Percentiles rank a stretch among this genome's conserved stretches.
phyloP scores from a whole-genome alignment of 2,888 invertebrate genomes.

The Pelosia muscerda region DNA sequence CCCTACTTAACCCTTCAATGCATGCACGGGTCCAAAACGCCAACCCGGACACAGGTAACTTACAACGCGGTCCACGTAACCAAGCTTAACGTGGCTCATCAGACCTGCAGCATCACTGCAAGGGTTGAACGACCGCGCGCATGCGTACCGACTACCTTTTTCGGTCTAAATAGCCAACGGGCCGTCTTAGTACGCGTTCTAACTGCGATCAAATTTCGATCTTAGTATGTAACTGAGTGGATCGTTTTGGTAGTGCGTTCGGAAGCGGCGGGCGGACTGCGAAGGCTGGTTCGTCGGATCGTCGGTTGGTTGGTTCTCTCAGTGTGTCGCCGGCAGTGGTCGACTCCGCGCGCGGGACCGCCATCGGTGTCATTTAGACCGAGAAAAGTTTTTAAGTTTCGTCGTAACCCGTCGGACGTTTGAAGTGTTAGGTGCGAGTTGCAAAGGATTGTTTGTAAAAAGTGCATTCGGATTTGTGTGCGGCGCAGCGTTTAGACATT shows the following conservation, averaged over 20 bases:
- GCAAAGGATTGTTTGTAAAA: conserved; percentile 30
- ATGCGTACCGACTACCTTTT: conserved; percentile 69
- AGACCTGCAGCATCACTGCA: conserved; percentile 75
- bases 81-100: conserved; percentile 62
- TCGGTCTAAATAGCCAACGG: conserved; percentile 73
- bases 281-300: conserved; percentile 29
- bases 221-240: conserved; percentile 81
- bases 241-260: conserved; percentile 71
- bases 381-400: conserved; percentile 69
- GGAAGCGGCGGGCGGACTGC: conserved; percentile 43
- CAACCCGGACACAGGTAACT: conserved; percentile 42
- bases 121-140: conserved; percentile 78
- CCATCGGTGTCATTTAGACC: conserved; percentile 38
- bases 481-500: conserved; percentile 34
- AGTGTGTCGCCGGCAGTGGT: conserved; percentile 70
- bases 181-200: conserved; percentile 78
- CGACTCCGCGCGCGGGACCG: conserved; percentile 58
- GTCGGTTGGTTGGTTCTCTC: conserved; percentile 47
- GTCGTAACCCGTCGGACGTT: conserved; percentile 58
- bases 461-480: conserved; percentile 51
- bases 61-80: conserved; percentile 45
- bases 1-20: conserved; percentile 11
- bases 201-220: conserved; percentile 85
- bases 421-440: conserved; percentile 34
- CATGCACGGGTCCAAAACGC: conserved; percentile 15